These are phyloP conservation scores for Callimorpha dominula DNA, from an alignment of 2,888 invertebrate genomes.

Conservation along the genomic window DNA sequence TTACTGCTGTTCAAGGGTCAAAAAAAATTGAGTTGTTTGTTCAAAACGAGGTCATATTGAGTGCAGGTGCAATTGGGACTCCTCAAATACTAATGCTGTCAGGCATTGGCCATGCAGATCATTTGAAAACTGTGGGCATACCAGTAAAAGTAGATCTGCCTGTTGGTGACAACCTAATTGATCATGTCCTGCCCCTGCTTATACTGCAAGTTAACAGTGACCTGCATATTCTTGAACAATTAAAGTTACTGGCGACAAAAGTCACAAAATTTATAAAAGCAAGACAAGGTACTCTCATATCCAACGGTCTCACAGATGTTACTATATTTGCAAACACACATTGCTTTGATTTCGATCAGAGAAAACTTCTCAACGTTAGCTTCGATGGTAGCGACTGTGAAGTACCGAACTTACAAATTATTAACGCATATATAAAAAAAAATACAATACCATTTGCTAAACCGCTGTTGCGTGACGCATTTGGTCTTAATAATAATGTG, in stretches of 20 bases:
- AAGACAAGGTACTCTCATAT: conserved; percentile 59
- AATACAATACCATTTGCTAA: conserved; percentile 42
- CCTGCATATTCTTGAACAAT: conserved; percentile 14
- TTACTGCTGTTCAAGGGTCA: conserved; percentile 52
- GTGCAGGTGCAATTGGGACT: conserved; percentile 69
- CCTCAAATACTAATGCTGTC: conserved; percentile 73
- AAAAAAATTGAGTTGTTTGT: conserved; percentile 54
- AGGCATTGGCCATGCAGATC: conserved; percentile 67
- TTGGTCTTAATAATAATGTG: conserved; percentile 48
- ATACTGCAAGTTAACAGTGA: conserved; percentile 57
- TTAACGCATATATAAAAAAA: conserved; percentile 59
- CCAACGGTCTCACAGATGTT: conserved; percentile 66
- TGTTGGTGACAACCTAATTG: conserved; percentile 68
- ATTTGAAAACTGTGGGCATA: conserved; percentile 58
- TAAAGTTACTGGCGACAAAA: conserved; percentile 28
- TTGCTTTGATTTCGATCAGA: conserved; percentile 61
- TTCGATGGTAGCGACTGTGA: conserved; percentile 57
- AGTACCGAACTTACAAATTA: conserved; percentile 63
- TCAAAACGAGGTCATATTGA: conserved; percentile 66
- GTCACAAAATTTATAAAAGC: conserved; percentile 42
- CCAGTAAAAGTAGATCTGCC: conserved; percentile 59
- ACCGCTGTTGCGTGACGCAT: conserved; percentile 38
- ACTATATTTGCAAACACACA: conserved; percentile 62
- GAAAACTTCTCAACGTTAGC: conserved; percentile 49
- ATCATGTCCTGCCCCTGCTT: conserved; percentile 62